Base-by-base conservation (phyloP, 2,888 invertebrate genomes). In the Patella caerulea region DNA sequence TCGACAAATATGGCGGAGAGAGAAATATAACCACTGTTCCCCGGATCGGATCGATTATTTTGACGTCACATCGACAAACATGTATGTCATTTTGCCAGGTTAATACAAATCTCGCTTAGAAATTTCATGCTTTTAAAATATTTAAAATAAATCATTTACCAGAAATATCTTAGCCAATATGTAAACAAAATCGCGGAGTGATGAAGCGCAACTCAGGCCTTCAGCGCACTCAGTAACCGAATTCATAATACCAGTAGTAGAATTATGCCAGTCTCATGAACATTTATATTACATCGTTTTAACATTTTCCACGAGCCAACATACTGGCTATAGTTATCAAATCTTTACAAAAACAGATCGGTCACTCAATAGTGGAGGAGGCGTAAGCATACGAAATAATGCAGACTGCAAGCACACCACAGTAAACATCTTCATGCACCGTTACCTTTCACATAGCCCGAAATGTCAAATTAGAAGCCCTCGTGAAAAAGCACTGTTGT, bases 1-100 rank as follows among this genome's bases (percentile, higher is more conserved):
- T 81, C 77, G 78, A 77, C 80, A 83, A 87, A 86, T 81, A 87
- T 87, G 87, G 86, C 86, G 85, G 84, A 83, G 65, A 65, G 79
- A 79, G 79, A 82, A 83, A 82, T 83, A 85, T 83, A 84, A 83
- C 79, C 78, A 75, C 71, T 73, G 82, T 82, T 94, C 94, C 85
- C 86, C 86, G 84, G 84, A 84, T 85, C 84, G 80, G 79, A 83
- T 84, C 83, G 83, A 83, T 81, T 81, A 83, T 81, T 78, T 83
- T 85, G 82, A 85, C 84, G 84, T 83, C 85, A 84, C 82, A 75
- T 71, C 75, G 80, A 75, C 71, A 75, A 69, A 65, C 24, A 65
- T 65, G 65, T 65, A 65, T 19, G 65, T 24, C 65, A 45, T 45
- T 45, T 45, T 45, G 45, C 45, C 45, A 45, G 45, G 45, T 45